Conservation (phyloP, 2,113 vertebrate species). For the Peucedramus taeniatus region DNA sequence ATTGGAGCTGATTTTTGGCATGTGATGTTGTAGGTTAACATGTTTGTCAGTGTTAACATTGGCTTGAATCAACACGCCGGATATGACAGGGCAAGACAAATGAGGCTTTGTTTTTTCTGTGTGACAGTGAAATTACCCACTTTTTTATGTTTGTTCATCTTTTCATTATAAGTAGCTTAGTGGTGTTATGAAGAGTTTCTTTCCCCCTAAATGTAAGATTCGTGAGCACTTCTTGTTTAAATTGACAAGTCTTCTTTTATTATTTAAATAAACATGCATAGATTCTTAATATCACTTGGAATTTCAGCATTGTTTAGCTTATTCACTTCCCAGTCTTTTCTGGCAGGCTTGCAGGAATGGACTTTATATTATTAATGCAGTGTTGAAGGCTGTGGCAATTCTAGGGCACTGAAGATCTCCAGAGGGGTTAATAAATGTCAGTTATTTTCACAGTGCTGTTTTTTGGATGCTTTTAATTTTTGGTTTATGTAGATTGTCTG, state of each 20-base stretch:
- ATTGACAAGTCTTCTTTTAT: conserved; percentile 60
- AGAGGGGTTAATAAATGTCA: conserved; percentile 38
- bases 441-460: conserved; percentile 20
- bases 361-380: conserved; percentile 47
- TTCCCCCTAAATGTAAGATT: not conserved
- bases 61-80: not conserved
- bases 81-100: conserved; percentile 44
- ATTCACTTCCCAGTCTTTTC: conserved; percentile 66
- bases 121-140: not conserved
- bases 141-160: conserved; percentile 24
- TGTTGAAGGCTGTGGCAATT: conserved; percentile 56
- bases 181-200: conserved; percentile 46
- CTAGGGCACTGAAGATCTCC: conserved; percentile 37
- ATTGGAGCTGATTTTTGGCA: not conserved
- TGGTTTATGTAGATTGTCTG: conserved; percentile 2
- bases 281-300: conserved; percentile 67
- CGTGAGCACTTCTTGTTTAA: conserved; percentile 47
- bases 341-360: conserved; percentile 48
- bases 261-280: conserved; percentile 68
- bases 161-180: conserved; percentile 68
- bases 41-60: conserved; percentile 49
- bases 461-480: not conserved
- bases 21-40: not conserved
- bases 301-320: conserved; percentile 71
- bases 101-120: conserved; percentile 51